Evolutionary conservation across 2,888 invertebrate genomes (phyloP), one percentile per base, ranked within the genome.

Genomic region (Hyalella azteca): DNA sequence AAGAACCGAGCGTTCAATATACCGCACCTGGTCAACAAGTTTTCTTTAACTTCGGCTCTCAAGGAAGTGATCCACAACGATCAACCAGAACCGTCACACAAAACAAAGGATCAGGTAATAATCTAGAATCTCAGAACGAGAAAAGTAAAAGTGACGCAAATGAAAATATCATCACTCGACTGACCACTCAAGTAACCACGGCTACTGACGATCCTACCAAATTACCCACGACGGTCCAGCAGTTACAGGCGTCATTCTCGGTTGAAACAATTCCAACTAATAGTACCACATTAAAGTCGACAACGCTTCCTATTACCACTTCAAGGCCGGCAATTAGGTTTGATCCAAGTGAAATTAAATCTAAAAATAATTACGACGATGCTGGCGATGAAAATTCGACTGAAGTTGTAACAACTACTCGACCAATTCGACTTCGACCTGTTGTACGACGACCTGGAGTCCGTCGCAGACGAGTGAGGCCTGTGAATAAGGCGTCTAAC

Each of bases 361-460:
- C 66, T 32, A 66, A 66, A 29, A 36, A 66, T 36, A 29, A 36
- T 29, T 2, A 66, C 36, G 32, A 32, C 36, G 66, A 66, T 41
- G 45, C 75, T 11, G 13, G 41, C 45, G 75, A 75, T 41, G 75
- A 75, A 75, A 75, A 13, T 39, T 45, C 75, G 75, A 75, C 75
- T 26, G 75, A 75, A 75, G 45, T 15, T 75, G 13, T 26, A 9
- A 75, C 75, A 2, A 75, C 75, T 36, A 3, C 75, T 15, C 75
- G 75, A 75, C 40, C 45, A 15, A 75, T 41, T 75, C 40, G 75
- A 75, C 40, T 75, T 41, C 40, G 75, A 75, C 75, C 75, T 45
- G 26, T 75, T n/a, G 26, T 75, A 15, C 40, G 75, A 39, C 40
- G 75, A 75, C 75, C 75, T 1, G 75, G 75, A 13, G 75, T 45